A percentile compares a stretch with the other conserved stretches of the same genome.
phyloP scores from a whole-genome alignment of 2,113 vertebrate species.

The Pteronura brasiliensis region DNA sequence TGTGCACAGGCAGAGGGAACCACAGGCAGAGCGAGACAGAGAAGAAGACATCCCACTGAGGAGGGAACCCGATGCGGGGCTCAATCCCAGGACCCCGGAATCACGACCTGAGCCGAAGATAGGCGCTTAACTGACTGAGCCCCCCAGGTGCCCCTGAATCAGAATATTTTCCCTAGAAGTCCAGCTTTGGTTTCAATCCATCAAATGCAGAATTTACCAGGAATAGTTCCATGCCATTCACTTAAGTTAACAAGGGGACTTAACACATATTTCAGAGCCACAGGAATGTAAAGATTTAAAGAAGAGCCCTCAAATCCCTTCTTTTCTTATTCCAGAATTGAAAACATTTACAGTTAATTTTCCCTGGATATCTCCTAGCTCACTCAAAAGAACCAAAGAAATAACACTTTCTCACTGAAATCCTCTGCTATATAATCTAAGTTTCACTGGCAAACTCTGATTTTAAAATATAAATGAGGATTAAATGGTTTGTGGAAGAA shows the following conservation, averaged over 20 bases:
- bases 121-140: background rate
- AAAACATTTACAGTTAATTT: background rate
- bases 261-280: background rate
- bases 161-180: background rate
- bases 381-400: background rate
- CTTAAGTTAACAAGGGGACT: background rate
- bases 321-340: background rate
- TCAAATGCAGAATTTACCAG: background rate
- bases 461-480: background rate
- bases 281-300: background rate
- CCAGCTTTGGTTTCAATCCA: background rate
- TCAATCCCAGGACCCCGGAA: background rate
- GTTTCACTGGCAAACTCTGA: background rate
- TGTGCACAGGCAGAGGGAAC: background rate
- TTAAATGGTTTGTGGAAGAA: background rate
- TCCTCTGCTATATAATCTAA: background rate
- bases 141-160: background rate
- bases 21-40: background rate
- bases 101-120: background rate
- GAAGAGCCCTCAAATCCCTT: background rate
- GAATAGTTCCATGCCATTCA: background rate
- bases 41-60: background rate
- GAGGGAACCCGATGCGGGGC: no score
- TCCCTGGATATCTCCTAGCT: background rate
- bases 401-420: background rate